Percentiles rank a stretch among this genome's conserved stretches.
Conservation (phyloP, 1,140 invertebrate species). For the Heliconius eleuchia region DNA sequence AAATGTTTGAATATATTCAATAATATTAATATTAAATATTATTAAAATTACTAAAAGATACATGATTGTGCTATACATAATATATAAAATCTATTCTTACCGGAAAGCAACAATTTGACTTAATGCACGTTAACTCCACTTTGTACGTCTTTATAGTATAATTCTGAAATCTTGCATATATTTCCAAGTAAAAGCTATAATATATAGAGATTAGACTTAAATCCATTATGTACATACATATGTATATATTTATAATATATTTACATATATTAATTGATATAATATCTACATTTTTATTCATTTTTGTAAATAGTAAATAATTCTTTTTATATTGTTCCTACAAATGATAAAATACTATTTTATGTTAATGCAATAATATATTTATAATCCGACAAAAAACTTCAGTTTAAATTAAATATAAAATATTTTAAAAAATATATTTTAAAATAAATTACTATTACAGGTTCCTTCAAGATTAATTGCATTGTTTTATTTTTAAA, state of each 20-base stretch:
- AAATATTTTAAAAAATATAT: neutral
- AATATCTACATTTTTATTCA: neutral
- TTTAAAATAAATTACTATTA: neutral
- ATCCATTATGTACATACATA: neutral
- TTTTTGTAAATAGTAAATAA: neutral
- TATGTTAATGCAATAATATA: neutral
- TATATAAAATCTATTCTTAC: neutral
- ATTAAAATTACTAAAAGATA: neutral
- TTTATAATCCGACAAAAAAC: neutral
- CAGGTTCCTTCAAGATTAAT: conserved; percentile 43
- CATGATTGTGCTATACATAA: neutral
- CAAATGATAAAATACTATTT: neutral
- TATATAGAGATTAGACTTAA: neutral
- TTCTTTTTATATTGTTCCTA: neutral
- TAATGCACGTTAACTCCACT: neutral
- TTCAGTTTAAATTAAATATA: neutral
- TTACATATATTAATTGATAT: neutral
- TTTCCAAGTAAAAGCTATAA: neutral
- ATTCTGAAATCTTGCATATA: neutral
- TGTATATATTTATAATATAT: neutral
- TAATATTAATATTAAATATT: neutral
- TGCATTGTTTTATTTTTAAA: neutral
- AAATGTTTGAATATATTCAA: neutral
- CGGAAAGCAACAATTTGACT: neutral
- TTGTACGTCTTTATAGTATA: neutral